Percentiles rank a stretch among this genome's conserved stretches.
phyloP scores from a whole-genome alignment of 64 coral and sea anemone genomes.

The Exaiptasia diaphana region DNA sequence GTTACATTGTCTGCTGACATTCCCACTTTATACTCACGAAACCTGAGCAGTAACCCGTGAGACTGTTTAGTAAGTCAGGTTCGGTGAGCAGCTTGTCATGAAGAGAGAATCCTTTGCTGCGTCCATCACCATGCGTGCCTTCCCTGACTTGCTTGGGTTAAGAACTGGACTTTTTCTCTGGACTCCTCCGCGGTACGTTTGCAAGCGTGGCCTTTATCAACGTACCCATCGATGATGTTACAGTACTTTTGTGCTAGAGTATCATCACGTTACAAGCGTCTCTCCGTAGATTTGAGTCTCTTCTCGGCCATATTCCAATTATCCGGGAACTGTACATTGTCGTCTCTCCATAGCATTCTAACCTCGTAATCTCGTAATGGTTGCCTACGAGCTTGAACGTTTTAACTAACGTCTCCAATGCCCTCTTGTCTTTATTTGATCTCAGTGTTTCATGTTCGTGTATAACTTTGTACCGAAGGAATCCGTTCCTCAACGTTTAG shows the following conservation, averaged over 20 bases:
- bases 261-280: slow-evolving; percentile 4
- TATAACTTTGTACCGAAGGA: slow-evolving; percentile 45
- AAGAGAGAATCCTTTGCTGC: too few species aligned
- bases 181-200: slow-evolving; percentile 30
- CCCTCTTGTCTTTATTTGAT: slow-evolving; percentile 37
- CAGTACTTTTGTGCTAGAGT: slow-evolving; percentile 30
- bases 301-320: slow-evolving; percentile 35
- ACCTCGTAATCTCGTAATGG: slow-evolving; percentile 41
- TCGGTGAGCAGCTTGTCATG: too few species aligned
- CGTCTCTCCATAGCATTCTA: slow-evolving; percentile 16
- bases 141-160: too few species aligned
- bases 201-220: slow-evolving; percentile 14
- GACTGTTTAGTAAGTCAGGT: too few species aligned
- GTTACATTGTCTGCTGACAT: too few species aligned
- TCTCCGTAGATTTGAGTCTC: slow-evolving; percentile 20
- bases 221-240: slow-evolving; percentile 18
- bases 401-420: slow-evolving; percentile 7
- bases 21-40: too few species aligned
- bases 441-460: slow-evolving; percentile 1
- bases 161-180: not conserved
- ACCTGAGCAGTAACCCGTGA: too few species aligned
- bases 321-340: not conserved
- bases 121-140: too few species aligned
- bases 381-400: slow-evolving; percentile 2
- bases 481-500: slow-evolving; percentile 22